Evolutionary conservation across 1,140 invertebrate genomes (phyloP).

Genomic region (Forficula auricularia): DNA sequence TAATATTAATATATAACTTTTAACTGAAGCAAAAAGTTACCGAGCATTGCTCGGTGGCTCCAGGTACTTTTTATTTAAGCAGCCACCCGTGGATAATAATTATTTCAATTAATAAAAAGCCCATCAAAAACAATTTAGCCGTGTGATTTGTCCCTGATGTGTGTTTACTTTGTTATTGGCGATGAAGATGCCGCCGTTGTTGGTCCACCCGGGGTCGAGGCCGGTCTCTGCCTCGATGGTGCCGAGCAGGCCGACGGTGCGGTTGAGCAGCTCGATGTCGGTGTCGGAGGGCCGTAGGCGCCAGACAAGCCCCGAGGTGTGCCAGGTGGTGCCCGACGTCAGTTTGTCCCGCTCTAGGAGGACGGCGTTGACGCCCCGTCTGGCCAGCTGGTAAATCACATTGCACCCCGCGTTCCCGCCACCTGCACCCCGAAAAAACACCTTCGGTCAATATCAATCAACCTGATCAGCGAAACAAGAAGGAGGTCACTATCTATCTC

Average conservation of each 20-base stretch:
- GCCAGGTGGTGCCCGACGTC: conserved; percentile 77
- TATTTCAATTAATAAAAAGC: no score
- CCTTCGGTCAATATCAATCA: no score
- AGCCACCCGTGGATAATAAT: no score
- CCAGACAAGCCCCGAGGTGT: conserved; percentile 69
- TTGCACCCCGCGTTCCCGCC: conserved; percentile 77
- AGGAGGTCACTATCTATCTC: no score
- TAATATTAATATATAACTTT: no score
- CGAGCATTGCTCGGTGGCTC: no score
- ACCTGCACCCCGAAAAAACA: no score
- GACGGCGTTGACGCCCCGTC: conserved; percentile 57
- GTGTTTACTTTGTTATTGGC: conserved; percentile 52
- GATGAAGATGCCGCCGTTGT: conserved; percentile 76
- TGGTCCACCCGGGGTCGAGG: conserved; percentile 63
- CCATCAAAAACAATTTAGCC: no score
- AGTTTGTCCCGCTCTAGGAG: conserved; percentile 62
- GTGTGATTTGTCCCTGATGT: no score
- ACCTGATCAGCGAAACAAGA: no score
- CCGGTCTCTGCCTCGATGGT: conserved; percentile 59
- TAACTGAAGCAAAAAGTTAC: no score
- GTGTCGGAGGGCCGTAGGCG: conserved; percentile 61
- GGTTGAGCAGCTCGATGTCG: conserved; percentile 55
- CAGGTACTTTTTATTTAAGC: no score
- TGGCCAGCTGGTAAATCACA: conserved; percentile 65
- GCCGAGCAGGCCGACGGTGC: conserved; percentile 45